Percentiles rank a stretch among this genome's conserved stretches.
phyloP scores from a whole-genome alignment of 2,797 vertebrate genomes.

The Pseudochirops cupreus region DNA sequence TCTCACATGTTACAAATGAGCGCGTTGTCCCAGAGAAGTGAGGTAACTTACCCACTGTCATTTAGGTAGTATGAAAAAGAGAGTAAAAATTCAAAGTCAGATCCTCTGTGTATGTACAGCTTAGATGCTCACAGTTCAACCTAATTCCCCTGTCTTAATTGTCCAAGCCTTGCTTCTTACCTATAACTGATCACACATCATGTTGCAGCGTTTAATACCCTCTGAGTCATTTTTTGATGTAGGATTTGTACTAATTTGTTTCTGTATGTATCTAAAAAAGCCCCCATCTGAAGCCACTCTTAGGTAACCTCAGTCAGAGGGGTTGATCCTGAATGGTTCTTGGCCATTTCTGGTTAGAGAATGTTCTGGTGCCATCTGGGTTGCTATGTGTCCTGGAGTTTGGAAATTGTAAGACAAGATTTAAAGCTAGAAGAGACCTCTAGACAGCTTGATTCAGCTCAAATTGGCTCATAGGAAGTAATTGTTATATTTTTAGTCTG shows the following conservation, averaged over 20 bases:
- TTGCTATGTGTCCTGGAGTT: background rate
- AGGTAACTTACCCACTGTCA: background rate
- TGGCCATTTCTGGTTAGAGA: background rate
- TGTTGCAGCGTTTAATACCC: background rate
- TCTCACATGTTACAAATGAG: background rate
- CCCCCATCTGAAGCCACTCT: background rate
- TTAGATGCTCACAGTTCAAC: background rate
- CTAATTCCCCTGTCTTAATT: background rate
- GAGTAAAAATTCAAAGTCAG: background rate
- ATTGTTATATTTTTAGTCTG: background rate
- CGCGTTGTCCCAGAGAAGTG: background rate
- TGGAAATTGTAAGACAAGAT: background rate
- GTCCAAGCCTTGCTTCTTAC: background rate
- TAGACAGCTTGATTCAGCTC: background rate
- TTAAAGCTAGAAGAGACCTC: background rate
- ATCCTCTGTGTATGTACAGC: background rate
- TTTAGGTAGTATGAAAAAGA: background rate
- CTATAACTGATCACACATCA: background rate
- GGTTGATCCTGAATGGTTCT: background rate
- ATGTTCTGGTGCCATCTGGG: background rate
- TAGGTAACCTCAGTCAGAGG: background rate
- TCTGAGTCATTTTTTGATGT: background rate
- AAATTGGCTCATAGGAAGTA: background rate
- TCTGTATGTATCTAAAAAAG: background rate
- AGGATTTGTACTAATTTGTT: background rate